Evolutionary conservation across 2,113 vertebrate species (phyloP), one percentile per base, ranked within the genome.

Genomic region (Peromyscus leucopus): DNA sequence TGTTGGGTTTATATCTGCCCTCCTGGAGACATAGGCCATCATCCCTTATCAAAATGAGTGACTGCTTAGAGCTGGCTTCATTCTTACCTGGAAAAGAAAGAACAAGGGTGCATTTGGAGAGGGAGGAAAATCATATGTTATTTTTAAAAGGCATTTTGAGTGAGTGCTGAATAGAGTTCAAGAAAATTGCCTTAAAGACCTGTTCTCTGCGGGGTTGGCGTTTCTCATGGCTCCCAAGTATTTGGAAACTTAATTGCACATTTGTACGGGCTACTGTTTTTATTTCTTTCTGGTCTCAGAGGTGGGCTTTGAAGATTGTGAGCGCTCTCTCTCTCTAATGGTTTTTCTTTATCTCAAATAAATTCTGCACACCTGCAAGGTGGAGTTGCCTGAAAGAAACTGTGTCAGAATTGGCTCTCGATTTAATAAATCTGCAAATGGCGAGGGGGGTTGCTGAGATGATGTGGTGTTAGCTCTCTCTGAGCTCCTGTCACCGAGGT

Each of bases 161-260:
- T 96, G 98, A 98, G 96, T 95, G 96, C 98, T 98, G 98, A 98
- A 98, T 96, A 97, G 98, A 91, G 97, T 98, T 98, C 98, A 97
- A 97, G 97, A 98, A 98, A 99, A 99, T 99, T 98, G 98, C 98
- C 98, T 98, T 97, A 97, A 98, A 98, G 98, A 98, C 97, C 92
- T 97, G 94, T 95, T 98, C 99, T 98, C 98, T 75, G 83, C 87
- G 71, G 98, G 98, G 98, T 98, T 79, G 90, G 90, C 87, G 95
- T 98, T 98, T 98, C 98, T 98, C 98, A 75, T 96, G 97, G 97
- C 98, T 97, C 98, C 96, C 80, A 46, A 98, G 97, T 98, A 98
- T 99, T 98, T 98, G 98, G 98, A 98, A 98, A 98, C 98, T 98
- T 98, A 98, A 98, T 98, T 98, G 99, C 98, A 95, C 98, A 96